Base-by-base conservation (phyloP, 2,113 vertebrate genomes). In the Paedocypris sp. region DNA sequence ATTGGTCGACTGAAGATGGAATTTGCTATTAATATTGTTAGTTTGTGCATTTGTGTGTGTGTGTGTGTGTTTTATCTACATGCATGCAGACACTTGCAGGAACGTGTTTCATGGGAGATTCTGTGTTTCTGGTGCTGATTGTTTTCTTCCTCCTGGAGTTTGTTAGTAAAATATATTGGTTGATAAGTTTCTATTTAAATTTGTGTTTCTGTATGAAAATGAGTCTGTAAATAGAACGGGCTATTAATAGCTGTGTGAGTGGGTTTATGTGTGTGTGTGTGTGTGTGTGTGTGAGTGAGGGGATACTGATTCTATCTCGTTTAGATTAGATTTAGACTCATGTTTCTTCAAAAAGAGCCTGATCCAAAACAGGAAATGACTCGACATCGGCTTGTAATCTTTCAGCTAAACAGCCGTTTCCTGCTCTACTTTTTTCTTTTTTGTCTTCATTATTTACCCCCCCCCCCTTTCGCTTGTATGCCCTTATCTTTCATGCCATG, bases 331-430 rank as follows among this genome's bases (percentile, higher is more conserved):
- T n/a, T 16, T 10, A 18, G 6, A 36, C 50, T 25, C 53, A 45
- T 73, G 66, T 59, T 60, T 15, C 35, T 61, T 62, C 23, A 47
- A 43, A 68, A 66, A 67, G 48, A 36, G 22, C 20, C 32, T 32
- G 57, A 69, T 64, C 62, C 28, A 61, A 52, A 77, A 78, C 83
- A 85, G 85, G 83, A 87, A 86, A 80, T 83, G 76, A 77, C 75
- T 73, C 25, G 4, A 47, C 56, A 70, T 67, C 66, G 69, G 66
- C 42, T 73, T 76, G 73, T 77, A 77, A 77, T 80, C 72, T 77
- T 81, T 64, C 72, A 75, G 66, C 70, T 76, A 87, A 87, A 84
- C 79, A 80, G 71, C 74, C 12, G 47, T 80, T 84, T 87, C 84
- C 83, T 87, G 84, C 71, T 83, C 75, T 70, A 78, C 82, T 80